Evolutionary conservation across 2,797 vertebrate genomes (phyloP), one percentile per base, ranked within the genome.

Genomic region (Myotis planiceps): DNA sequence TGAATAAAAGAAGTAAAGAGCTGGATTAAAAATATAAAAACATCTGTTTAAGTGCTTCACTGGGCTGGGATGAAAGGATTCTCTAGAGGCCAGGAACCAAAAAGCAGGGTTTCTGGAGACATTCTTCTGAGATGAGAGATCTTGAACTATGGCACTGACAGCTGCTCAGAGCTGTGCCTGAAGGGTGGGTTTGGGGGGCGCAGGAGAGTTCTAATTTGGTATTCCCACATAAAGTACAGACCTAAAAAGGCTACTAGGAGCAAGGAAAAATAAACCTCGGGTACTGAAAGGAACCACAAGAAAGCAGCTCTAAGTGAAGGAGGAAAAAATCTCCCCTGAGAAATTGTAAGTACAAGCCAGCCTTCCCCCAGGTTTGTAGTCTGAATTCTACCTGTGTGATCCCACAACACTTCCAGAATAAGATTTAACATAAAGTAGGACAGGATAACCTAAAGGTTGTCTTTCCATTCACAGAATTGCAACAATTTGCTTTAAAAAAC

Each of bases 21-120:
- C 75, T 68, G 60, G 53, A 96, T 93, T 86, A 71, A 86, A 95
- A 79, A 94, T 84, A 92, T 88, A 63, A 93, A 96, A 95, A 89
- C 3, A 34, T 91, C 79, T 80, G 23, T 90, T 82, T 85, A 91
- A 94, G 93, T 66, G n/a, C 79, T 92, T 96, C 15, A 0, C 65
- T 87, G 87, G 86, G 63, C 71, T 53, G 16, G 18, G 37, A 45
- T 63, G 29, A 14, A 71, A 58, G 74, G 23, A 79, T 42, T 96
- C 96, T 95, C 83, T 32, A 29, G 93, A 55, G 65, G 92, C 69
- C 83, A 49, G 86, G 55, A 83, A 51, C 51, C 71, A 45, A 86
- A 66, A 72, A 92, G 12, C 45, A 19, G n/a, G 45, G 14, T 29
- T 65, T 69, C 80, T 88, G 53, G 79, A 88, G 49, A 27, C 34